These are phyloP conservation scores for Drosophila falleni DNA, from an alignment of 2,888 invertebrate species.

Conservation along the genomic window DNA sequence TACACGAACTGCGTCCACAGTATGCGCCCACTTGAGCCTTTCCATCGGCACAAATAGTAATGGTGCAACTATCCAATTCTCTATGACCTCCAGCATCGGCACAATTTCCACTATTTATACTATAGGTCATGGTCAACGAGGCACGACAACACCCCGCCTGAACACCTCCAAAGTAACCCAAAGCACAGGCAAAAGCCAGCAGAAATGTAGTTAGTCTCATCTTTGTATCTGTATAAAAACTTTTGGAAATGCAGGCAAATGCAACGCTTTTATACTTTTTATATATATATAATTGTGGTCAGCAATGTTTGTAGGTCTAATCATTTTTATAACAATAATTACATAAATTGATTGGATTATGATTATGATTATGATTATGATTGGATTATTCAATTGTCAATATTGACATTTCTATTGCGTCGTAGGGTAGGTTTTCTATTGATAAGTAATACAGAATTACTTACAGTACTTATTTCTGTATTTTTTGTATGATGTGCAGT, in stretches of 20 bases:
- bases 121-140: conserved; percentile 5
- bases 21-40: conserved; percentile 11
- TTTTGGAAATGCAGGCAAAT: not conserved
- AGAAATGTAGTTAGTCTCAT: conserved; percentile 8
- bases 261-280: not conserved
- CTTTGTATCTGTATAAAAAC: not conserved
- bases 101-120: not conserved
- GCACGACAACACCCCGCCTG: conserved; percentile 8
- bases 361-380: no score
- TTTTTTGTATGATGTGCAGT: no score
- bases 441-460: no score
- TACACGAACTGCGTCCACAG: conserved; percentile 28
- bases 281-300: no score
- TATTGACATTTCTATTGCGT: conserved; percentile 3
- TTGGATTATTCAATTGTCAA: not conserved
- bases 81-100: conserved; percentile 17
- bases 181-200: conserved; percentile 10
- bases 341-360: not conserved
- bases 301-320: not conserved
- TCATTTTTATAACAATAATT: not conserved
- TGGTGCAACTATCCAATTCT: no score
- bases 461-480: no score
- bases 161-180: conserved; percentile 4
- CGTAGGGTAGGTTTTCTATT: no score
- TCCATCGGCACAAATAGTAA: conserved; percentile 35